Conservation (phyloP, 1,140 invertebrate species). For the Drosophila cardini region DNA sequence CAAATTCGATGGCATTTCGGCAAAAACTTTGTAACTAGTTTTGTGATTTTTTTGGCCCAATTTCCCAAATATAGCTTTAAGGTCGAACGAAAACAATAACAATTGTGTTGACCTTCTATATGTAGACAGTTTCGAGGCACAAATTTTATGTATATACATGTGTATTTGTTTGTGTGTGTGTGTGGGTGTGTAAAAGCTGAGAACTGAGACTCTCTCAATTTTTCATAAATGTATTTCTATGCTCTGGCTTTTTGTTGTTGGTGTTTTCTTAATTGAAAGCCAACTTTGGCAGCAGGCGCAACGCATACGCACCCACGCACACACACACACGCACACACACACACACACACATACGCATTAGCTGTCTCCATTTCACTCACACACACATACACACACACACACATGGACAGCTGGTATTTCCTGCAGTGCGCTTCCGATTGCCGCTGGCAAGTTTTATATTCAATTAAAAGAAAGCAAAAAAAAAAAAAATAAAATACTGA, state of each 20-base stretch:
- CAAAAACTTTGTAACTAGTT: slow-evolving; percentile 24
- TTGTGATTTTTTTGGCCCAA: neutral
- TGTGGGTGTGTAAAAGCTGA: neutral
- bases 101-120: slow-evolving; percentile 16
- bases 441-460: slow-evolving; percentile 81
- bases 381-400: slow-evolving; percentile 38
- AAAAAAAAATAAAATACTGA: slow-evolving; percentile 33
- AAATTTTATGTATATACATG: slow-evolving; percentile 23
- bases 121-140: neutral
- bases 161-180: slow-evolving; percentile 1
- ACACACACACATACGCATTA: slow-evolving; percentile 15
- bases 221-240: slow-evolving; percentile 57
- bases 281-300: slow-evolving; percentile 55
- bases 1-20: slow-evolving; percentile 12
- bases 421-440: slow-evolving; percentile 80
- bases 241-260: slow-evolving; percentile 51
- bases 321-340: slow-evolving; percentile 19
- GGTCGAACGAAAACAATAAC: slow-evolving; percentile 5
- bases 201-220: slow-evolving; percentile 23
- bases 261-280: slow-evolving; percentile 79
- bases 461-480: slow-evolving; percentile 71
- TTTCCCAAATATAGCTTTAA: slow-evolving; percentile 23
- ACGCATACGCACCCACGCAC: slow-evolving; percentile 22
- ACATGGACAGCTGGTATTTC: slow-evolving; percentile 72
- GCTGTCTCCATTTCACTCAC: neutral